These are phyloP conservation scores for Clarias platycephalus DNA, from an alignment of 2,797 vertebrate species.

Conservation along the genomic window DNA sequence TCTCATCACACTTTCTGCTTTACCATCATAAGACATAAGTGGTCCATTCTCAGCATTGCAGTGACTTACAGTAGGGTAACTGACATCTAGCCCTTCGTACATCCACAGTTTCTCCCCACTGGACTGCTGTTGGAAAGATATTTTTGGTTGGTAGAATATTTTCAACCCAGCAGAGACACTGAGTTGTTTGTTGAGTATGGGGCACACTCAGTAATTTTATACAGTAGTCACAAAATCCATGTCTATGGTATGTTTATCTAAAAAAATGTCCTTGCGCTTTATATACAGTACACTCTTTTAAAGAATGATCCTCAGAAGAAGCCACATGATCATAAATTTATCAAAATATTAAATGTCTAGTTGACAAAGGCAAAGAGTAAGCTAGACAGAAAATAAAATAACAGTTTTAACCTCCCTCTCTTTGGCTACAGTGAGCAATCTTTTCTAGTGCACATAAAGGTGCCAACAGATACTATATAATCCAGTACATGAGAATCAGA, in stretches of 20 bases:
- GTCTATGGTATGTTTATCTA: not conserved
- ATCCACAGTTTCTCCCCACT: not conserved
- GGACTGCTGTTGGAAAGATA: not conserved
- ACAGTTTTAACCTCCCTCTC: not conserved
- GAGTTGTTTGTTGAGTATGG: not conserved
- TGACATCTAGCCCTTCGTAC: not conserved
- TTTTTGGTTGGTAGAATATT: conserved; percentile 7
- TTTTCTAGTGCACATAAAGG: too few relatives aligned
- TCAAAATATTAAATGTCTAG: not conserved
- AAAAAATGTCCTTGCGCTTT: not conserved
- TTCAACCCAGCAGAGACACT: not conserved
- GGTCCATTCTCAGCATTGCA: not conserved
- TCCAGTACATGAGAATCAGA: too few relatives aligned
- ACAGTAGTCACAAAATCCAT: not conserved
- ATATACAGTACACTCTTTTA: not conserved
- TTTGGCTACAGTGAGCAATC: not conserved
- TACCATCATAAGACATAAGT: not conserved
- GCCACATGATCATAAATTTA: not conserved
- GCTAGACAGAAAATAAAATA: not conserved
- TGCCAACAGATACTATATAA: too few relatives aligned
- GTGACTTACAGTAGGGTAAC: not conserved
- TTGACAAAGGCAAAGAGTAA: not conserved
- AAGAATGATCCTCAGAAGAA: not conserved
- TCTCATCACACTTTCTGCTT: not conserved
- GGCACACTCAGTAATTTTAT: not conserved